Conservation (phyloP, 2,888 invertebrate genomes). For the Cactoblastis cactorum region DNA sequence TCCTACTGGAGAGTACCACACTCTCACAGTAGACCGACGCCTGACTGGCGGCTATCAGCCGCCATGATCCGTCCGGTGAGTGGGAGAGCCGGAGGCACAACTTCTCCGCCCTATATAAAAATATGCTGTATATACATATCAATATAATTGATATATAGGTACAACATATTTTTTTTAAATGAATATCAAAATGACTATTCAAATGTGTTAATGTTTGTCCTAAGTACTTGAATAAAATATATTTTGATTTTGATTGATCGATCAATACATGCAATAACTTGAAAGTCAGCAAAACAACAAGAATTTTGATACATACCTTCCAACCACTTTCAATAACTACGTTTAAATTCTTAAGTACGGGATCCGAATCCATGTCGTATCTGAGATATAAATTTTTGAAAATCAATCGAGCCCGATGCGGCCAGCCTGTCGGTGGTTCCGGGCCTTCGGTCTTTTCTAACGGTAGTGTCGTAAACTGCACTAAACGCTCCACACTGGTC, state of each 20-base stretch:
- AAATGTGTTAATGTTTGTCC: too few relatives aligned
- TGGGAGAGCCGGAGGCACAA: too few relatives aligned
- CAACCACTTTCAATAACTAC: slow-evolving; percentile 81
- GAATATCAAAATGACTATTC: too few relatives aligned
- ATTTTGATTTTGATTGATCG: background rate
- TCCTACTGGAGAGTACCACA: too few relatives aligned
- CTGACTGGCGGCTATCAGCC: too few relatives aligned
- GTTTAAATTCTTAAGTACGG: slow-evolving; percentile 84
- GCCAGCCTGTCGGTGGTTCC: slow-evolving; percentile 81
- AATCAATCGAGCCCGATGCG: slow-evolving; percentile 77
- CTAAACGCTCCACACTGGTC: slow-evolving; percentile 89
- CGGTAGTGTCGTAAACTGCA: slow-evolving; percentile 87
- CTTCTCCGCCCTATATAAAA: too few relatives aligned
- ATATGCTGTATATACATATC: too few relatives aligned
- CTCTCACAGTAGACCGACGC: too few relatives aligned
- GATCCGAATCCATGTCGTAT: slow-evolving; percentile 81
- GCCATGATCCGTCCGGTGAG: too few relatives aligned
- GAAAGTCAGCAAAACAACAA: background rate
- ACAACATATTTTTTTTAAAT: too few relatives aligned
- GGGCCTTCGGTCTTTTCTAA: slow-evolving; percentile 84
- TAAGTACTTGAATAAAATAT: too few relatives aligned
- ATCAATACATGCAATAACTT: background rate
- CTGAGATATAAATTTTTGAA: slow-evolving; percentile 82
- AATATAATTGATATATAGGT: too few relatives aligned
- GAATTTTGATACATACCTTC: slow-evolving; percentile 70